Percentiles rank a stretch among this genome's conserved stretches.
These are phyloP conservation scores for Mesoligia furuncula DNA, from an alignment of 2,888 invertebrate genomes.

Conservation along the genomic window DNA sequence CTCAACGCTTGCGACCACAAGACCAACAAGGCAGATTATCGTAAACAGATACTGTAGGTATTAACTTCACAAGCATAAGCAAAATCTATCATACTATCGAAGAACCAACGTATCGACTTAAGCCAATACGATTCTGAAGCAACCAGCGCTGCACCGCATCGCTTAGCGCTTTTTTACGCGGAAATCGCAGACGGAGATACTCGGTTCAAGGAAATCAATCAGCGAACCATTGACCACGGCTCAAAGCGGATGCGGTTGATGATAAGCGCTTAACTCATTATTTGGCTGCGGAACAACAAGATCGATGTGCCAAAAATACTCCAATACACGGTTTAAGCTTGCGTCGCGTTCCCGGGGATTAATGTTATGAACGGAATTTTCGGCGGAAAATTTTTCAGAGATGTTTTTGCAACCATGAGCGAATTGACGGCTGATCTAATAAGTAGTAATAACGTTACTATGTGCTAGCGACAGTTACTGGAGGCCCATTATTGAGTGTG, in stretches of 20 bases:
- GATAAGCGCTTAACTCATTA: slow-evolving; percentile 82
- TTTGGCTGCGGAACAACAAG: slow-evolving; percentile 72
- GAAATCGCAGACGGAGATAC: slow-evolving; percentile 59
- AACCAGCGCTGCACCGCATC: slow-evolving; percentile 12
- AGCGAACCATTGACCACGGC: slow-evolving; percentile 72
- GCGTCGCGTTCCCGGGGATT: slow-evolving; percentile 36
- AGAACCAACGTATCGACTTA: neutral
- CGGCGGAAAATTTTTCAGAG: neutral
- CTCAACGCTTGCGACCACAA: neutral
- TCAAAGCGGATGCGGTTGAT: slow-evolving; percentile 78
- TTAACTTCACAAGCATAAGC: neutral
- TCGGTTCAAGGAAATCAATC: slow-evolving; percentile 75
- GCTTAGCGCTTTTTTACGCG: slow-evolving; percentile 58
- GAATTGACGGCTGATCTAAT: neutral
- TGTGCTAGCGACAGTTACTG: no score
- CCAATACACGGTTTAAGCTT: slow-evolving; percentile 41
- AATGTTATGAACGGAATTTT: slow-evolving; percentile 27
- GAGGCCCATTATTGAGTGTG: no score
- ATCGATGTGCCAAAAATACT: slow-evolving; percentile 78
- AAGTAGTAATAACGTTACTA: no score
- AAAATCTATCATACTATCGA: neutral
- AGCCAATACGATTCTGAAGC: slow-evolving; percentile 7
- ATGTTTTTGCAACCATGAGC: slow-evolving; percentile 1
- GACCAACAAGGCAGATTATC: neutral
- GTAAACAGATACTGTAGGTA: neutral